Evolutionary conservation across 1,140 invertebrate species (phyloP), one percentile per base, ranked within the genome.

Genomic region (Ooceraea biroi): DNA sequence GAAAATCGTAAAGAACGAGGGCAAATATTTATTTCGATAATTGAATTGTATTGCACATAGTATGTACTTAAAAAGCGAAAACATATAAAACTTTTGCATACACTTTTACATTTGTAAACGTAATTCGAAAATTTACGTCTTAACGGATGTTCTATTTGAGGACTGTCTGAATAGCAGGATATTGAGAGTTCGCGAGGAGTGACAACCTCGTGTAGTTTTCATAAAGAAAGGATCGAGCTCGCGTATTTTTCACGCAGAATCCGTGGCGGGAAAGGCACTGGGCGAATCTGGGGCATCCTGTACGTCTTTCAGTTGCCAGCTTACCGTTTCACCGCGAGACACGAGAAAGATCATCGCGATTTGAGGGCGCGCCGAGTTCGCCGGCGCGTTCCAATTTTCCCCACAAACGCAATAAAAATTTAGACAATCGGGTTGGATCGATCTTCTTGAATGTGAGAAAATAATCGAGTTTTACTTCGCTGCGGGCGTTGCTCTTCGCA

Each of bases 331-430:
- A 1, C 22, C 60, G 41, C 73, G 1, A 50, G 50, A 12, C 10
- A 57, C 36, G 57, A 58, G 22, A 57, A 58, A 71, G 76, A 71
- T 78, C 22, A 57, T 78, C 50, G 25, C 50, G 65, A 55, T 58
- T 69, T 25, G 36, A 50, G 44, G 2, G 36, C 36, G 46, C 36
- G 14, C 17, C 50, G 48, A 12, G 19, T 52, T 77, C 66, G 74
- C 36, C 36, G n/a, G n/a, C 36, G 60, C 12, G 50, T 22, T 80
- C 52, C 76, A 71, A 71, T 80, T 71, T 25, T 50, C 57, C 57
- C 69, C 19, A 10, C 65, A 71, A 71, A 71, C 52, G 44, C 76
- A 69, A 80, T 80, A 80, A 60, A 69, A 80, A 80, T 80, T 80
- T 69, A 71, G 76, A 71, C 76, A 58, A 71, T 71, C 65, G 36